Evolutionary conservation across 2,113 vertebrate species (phyloP), one percentile per base, ranked within the genome.

Genomic region (Triplophysa siluroides): DNA sequence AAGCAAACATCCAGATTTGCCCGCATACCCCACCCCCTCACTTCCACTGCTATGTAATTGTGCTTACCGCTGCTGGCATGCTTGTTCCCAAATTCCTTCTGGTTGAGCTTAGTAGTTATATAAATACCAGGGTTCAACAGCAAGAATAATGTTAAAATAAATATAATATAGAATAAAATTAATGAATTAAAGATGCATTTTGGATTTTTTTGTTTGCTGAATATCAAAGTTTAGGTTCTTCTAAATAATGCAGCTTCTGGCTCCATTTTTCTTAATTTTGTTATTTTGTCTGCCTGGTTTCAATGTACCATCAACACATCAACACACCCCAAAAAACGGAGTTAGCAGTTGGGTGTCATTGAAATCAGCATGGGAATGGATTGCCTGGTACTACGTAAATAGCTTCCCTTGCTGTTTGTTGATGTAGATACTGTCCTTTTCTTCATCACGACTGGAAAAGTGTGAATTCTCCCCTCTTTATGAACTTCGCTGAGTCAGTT

Each of bases 1-100:
- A 71, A 73, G 76, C 81, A 79, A 75, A 83, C 41, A 79, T 63
- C 29, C 54, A 41, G 63, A 60, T 60, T 78, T 81, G 63, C 64
- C 64, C 2, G 26, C n/a, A n/a, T 58, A 23, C 63, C 33, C 23
- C 29, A 23, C 65, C 66, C 65, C 33, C 68, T 33, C 58, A 47
- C 41, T 23, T 33, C 62, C 76, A 56, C 33, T 0, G 62, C 43
- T 67, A 19, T 74, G 56, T 74, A 74, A 74, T 62, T 74, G 72
- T 74, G 21, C 38, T 74, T 61, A 73, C 71, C n/a, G n/a, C 54
- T 60, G 52, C 54, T 41, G 29, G 70, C 54, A 54, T 45, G 71
- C 19, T 18, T 74, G 29, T 74, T 74, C 71, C 56, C 33, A 74
- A 61, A 74, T n/a, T 5, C 4, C n/a, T 14, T 18, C 8, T 43